These are phyloP conservation scores for Bombus vancouverensis DNA, from an alignment of 1,140 invertebrate genomes.

Conservation along the genomic window DNA sequence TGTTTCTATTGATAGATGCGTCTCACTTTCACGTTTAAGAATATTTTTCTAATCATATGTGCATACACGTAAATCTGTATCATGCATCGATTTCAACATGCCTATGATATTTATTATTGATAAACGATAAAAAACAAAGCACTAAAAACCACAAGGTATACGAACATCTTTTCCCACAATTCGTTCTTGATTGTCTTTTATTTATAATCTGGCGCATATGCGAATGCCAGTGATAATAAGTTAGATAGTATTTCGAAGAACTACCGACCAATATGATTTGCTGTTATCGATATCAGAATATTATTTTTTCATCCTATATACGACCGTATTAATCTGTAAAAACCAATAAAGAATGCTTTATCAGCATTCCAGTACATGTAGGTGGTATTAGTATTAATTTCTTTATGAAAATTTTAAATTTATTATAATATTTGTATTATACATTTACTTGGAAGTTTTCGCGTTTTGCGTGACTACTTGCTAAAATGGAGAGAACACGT, in stretches of 20 bases:
- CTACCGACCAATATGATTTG: neutral
- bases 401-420: neutral
- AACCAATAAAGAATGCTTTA: neutral
- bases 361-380: neutral
- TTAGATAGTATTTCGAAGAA: neutral
- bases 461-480: neutral
- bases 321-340: neutral
- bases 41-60: neutral
- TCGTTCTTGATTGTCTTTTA: neutral
- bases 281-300: neutral
- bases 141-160: neutral
- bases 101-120: neutral
- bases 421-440: neutral
- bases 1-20: neutral
- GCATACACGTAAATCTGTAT: neutral
- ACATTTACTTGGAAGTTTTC: neutral
- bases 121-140: neutral
- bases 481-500: conserved; percentile 5
- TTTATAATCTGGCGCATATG: neutral
- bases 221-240: neutral
- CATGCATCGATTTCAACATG: neutral
- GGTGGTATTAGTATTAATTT: neutral
- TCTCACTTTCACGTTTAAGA: neutral
- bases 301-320: neutral
- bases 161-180: neutral